A percentile compares a stretch with the other conserved stretches of the same genome.
phyloP scores from a whole-genome alignment of 2,113 vertebrate genomes.

The Eira barbara region DNA sequence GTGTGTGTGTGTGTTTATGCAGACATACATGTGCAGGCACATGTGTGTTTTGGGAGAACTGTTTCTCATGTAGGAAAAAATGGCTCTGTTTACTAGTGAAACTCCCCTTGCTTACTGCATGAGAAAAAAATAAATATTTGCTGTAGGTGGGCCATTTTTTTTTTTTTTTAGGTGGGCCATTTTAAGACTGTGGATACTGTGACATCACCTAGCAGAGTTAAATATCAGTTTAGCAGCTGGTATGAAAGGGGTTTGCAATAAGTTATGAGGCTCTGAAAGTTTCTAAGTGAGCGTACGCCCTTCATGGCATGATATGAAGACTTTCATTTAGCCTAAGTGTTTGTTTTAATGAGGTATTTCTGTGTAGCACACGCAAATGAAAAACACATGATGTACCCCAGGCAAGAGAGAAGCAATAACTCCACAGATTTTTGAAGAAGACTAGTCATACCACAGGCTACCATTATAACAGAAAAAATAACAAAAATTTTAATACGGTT shows the following conservation, averaged over 20 bases:
- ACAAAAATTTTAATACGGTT: slow-evolving; percentile 89
- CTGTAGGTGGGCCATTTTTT: neutral
- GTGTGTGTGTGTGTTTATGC: neutral
- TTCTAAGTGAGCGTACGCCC: slow-evolving; percentile 55
- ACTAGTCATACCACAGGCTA: slow-evolving; percentile 87
- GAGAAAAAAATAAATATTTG: neutral
- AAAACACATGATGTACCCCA: slow-evolving; percentile 86
- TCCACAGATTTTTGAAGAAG: slow-evolving; percentile 81
- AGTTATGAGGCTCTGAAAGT: slow-evolving; percentile 63
- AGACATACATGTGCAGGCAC: neutral
- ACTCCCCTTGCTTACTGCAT: slow-evolving; percentile 46
- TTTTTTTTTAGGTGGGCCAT: neutral
- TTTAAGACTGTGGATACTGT: slow-evolving; percentile 30
- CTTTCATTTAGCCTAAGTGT: slow-evolving; percentile 79
- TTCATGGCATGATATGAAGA: slow-evolving; percentile 43
- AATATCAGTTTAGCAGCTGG: slow-evolving; percentile 36
- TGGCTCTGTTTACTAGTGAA: neutral
- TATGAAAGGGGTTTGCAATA: slow-evolving; percentile 12
- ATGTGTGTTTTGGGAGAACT: accelerated
- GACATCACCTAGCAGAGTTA: slow-evolving; percentile 59
- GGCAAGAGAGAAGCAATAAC: slow-evolving; percentile 86
- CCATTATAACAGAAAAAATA: slow-evolving; percentile 85
- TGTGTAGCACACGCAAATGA: slow-evolving; percentile 76
- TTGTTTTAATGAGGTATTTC: slow-evolving; percentile 84
- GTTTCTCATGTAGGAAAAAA: neutral